A percentile compares a stretch with the other conserved stretches of the same genome.
Conservation (phyloP, 2,797 vertebrate species). For the Gallinago nigripennis region DNA sequence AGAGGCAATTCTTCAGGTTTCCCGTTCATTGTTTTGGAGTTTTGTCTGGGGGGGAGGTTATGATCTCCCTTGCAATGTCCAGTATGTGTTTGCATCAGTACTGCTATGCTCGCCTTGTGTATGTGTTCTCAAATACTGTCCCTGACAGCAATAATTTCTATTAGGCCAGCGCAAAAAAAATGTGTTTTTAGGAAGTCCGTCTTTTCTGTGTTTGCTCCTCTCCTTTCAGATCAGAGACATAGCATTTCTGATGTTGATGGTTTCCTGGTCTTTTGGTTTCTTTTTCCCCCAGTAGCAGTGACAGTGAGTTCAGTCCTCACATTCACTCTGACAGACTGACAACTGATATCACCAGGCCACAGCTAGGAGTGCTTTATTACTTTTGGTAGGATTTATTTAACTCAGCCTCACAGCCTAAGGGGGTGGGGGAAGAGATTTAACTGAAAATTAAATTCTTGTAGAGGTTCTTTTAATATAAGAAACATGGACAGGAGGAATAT, state of each 20-base stretch:
- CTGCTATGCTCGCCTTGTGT: neutral
- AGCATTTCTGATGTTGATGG: neutral
- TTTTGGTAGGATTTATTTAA: conserved; percentile 75
- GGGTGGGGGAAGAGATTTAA: conserved; percentile 67
- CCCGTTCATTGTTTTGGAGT: neutral
- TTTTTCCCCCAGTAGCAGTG: conserved; percentile 9
- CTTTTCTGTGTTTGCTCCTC: conserved; percentile 13
- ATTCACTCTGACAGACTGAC: conserved; percentile 70
- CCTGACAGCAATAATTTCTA: neutral
- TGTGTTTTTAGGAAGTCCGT: neutral
- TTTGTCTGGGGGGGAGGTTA: neutral
- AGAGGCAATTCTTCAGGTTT: neutral
- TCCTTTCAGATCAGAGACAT: neutral
- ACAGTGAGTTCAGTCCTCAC: conserved; percentile 57
- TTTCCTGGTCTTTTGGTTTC: conserved; percentile 23
- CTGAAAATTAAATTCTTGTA: conserved; percentile 74
- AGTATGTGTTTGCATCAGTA: neutral
- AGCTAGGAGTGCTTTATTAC: conserved; percentile 72
- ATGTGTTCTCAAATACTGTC: neutral
- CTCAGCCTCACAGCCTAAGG: conserved; percentile 64
- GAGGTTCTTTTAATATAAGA: conserved; percentile 68
- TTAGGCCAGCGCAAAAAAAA: neutral
- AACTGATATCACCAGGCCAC: conserved; percentile 59
- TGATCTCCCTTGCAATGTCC: neutral
- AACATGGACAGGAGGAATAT: conserved; percentile 57